A percentile compares a stretch with the other conserved stretches of the same genome.
These are phyloP conservation scores for Halichoeres trimaculatus DNA, from an alignment of 2,113 vertebrate genomes.

Conservation along the genomic window DNA sequence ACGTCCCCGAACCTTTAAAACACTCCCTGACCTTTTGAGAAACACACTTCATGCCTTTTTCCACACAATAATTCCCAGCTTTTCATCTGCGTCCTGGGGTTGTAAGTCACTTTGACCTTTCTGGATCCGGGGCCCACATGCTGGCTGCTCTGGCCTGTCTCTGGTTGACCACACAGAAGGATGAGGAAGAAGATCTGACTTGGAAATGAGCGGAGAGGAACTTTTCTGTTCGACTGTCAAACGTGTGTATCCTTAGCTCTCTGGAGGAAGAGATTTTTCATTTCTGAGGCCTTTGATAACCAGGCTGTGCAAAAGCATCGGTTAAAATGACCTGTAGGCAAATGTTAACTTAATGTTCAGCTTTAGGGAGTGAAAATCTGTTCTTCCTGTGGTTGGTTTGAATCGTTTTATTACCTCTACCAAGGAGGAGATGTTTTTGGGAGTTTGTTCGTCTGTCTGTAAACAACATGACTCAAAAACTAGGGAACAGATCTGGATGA, in stretches of 20 bases:
- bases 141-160: neutral
- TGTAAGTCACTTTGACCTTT: constrained; percentile 42
- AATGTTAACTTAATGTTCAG: no score
- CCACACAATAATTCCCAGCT: neutral
- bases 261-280: neutral
- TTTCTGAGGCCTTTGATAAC: neutral
- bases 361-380: no score
- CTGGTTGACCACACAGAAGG: neutral
- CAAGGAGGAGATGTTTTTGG: no score
- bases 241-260: neutral
- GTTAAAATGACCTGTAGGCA: no score
- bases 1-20: neutral
- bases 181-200: constrained; percentile 24
- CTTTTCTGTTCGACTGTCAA: constrained; percentile 24
- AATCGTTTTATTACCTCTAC: no score
- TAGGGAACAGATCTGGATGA: no score
- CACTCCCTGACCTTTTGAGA: constrained; percentile 52
- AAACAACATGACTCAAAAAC: no score
- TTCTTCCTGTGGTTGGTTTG: no score
- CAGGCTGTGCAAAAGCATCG: no score
- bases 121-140: neutral
- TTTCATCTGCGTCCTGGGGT: neutral
- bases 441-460: no score
- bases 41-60: neutral
- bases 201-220: constrained; percentile 31